A percentile compares a stretch with the other conserved stretches of the same genome.
Evolutionary conservation across 2,797 vertebrate genomes (phyloP).

Genomic region (Acanthis flammea): DNA sequence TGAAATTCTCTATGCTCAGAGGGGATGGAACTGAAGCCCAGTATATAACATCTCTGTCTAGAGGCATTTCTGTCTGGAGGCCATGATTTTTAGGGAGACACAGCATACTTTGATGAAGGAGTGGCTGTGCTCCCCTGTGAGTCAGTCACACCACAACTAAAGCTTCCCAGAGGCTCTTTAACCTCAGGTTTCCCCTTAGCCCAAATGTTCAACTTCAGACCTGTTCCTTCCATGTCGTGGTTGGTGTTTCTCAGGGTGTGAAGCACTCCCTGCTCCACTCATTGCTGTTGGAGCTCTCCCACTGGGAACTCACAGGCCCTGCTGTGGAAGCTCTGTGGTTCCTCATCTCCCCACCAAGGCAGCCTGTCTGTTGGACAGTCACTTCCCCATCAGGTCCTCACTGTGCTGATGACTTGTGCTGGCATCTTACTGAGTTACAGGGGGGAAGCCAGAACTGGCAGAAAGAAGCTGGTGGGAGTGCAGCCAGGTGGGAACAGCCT

Average conservation of each 20-base stretch:
- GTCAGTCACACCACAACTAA: not conserved
- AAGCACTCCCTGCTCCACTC: not conserved
- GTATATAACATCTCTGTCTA: not conserved
- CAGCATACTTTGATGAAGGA: not conserved
- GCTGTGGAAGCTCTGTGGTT: not conserved
- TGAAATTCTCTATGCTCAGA: not conserved
- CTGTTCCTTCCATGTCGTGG: not conserved
- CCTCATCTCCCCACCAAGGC: not conserved
- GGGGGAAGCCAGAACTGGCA: not conserved
- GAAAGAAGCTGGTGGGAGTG: not conserved
- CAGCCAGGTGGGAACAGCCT: not conserved
- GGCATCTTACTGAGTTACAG: not conserved
- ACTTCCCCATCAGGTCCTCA: not conserved
- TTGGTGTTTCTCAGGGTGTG: not conserved
- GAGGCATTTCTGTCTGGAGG: not conserved
- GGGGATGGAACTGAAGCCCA: not conserved
- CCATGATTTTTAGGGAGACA: not conserved
- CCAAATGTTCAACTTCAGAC: not conserved
- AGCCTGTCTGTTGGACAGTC: not conserved
- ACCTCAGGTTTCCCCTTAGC: not conserved
- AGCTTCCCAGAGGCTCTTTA: not conserved
- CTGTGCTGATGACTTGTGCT: not conserved
- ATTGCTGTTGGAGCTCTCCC: not conserved
- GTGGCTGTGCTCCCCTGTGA: not conserved
- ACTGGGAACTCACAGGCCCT: rapidly evolving